These are phyloP conservation scores for Lampris incognitus DNA, from an alignment of 2,113 vertebrate genomes.

Conservation along the genomic window DNA sequence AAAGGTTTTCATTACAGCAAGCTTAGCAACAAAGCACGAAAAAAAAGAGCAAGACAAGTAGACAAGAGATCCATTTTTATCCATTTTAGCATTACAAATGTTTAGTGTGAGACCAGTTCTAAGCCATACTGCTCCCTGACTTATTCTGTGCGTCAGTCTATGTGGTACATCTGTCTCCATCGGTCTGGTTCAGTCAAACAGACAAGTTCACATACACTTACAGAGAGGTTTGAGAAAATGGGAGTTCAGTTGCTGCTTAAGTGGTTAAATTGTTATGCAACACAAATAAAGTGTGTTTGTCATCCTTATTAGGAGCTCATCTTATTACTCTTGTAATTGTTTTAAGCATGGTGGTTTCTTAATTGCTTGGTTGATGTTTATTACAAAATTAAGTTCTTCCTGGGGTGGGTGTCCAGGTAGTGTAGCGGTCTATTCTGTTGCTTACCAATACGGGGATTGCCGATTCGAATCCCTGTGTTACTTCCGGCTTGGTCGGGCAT, in stretches of 20 bases:
- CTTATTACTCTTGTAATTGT: not conserved
- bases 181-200: not conserved
- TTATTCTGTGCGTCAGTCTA: not conserved
- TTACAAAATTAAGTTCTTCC: not conserved
- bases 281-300: not conserved
- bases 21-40: not conserved
- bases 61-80: not conserved
- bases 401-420: not conserved
- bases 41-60: conserved; percentile 15
- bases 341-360: not conserved
- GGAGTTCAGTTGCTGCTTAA: not conserved
- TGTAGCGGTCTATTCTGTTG: too few species aligned
- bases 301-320: not conserved
- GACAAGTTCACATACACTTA: not conserved
- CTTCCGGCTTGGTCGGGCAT: too few species aligned
- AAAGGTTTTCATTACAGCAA: not conserved
- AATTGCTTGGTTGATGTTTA: not conserved
- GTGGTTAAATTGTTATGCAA: not conserved
- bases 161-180: not conserved
- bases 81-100: too few species aligned
- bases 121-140: not conserved
- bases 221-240: not conserved
- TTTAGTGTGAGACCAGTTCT: not conserved
- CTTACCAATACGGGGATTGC: too few species aligned
- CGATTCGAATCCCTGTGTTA: too few species aligned